These are phyloP conservation scores for Tretioscincus oriximinensis DNA, from an alignment of 2,113 vertebrate genomes.

Conservation along the genomic window DNA sequence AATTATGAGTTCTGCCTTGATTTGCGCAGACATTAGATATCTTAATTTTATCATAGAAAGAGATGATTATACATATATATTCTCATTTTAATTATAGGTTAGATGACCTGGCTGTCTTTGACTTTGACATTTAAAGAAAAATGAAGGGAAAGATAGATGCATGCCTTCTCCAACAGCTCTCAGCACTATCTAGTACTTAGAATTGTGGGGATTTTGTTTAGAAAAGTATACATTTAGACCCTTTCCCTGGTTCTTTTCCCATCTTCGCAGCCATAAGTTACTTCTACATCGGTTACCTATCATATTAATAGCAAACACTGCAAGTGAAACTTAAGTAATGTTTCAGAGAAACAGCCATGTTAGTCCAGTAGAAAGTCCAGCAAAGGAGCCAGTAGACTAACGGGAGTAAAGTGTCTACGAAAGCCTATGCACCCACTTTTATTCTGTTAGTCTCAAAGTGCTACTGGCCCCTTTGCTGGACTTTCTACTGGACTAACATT, in stretches of 20 bases:
- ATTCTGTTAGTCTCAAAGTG: too few species aligned
- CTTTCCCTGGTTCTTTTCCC: background rate
- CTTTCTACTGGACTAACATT: too few species aligned
- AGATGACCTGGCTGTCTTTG: conserved; percentile 27
- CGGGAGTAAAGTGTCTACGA: too few species aligned
- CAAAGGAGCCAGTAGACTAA: too few species aligned
- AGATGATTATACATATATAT: conserved; percentile 7
- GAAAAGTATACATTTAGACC: too few species aligned
- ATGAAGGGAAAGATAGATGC: conserved; percentile 2
- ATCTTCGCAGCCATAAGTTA: background rate
- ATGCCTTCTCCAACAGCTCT: background rate
- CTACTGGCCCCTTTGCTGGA: too few species aligned
- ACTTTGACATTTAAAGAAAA: conserved; percentile 12
- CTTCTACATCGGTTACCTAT: background rate
- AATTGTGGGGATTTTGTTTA: background rate
- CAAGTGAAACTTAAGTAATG: background rate
- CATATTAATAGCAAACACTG: background rate
- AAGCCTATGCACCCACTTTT: too few species aligned
- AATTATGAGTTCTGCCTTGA: conserved; percentile 46
- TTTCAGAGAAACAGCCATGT: too few species aligned
- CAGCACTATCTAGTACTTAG: conserved; percentile 23
- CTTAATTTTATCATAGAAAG: conserved; percentile 54
- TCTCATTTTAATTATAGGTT: conserved; percentile 45
- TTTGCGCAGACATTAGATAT: conserved; percentile 48
- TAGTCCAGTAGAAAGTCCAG: too few species aligned